Evolutionary conservation across 2,113 vertebrate species (phyloP), one percentile per base, ranked within the genome.

Genomic region (Sarotherodon lohbergeri): DNA sequence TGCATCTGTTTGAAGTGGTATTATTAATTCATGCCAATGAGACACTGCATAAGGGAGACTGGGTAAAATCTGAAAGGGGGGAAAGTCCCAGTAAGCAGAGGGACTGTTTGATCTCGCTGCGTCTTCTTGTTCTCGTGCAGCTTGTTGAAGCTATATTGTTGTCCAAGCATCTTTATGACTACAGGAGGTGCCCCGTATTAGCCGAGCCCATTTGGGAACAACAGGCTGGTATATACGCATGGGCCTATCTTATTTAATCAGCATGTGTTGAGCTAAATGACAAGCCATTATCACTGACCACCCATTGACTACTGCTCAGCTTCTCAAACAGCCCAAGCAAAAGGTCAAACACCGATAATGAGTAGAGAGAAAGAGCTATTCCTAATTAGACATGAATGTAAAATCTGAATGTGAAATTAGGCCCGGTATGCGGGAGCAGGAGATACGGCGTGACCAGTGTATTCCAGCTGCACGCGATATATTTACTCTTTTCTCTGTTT

Each of bases 191-290:
- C 43, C 22, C 61, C 43, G 16, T 66, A 81, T 86, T 92, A 91
- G 85, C 80, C 12, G 6, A 83, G 61, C 39, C 73, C 82, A 29
- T 83, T 34, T 63, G 90, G 81, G 66, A 92, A 93, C 89, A 91
- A 92, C 79, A 86, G 82, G 48, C 82, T 43, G 29, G 10, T 61
- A 46, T 57, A 36, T 80, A 88, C 41, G 24, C 16, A 48, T 8
- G 46, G 50, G 34, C 85, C 83, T 96, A 96, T 96, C 96, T 96
- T 96, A 96, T 96, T 96, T 95, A 95, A 95, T 96, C 96, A 96
- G 96, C 89, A 82, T 83, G 90, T 90, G 89, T 82, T 83, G 86
- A 92, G 88, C 90, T 93, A 95, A 95, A 95, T 94, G 92, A 95
- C 85, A 59, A 82, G 92, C 91, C 87, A 94, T 95, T 96, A 95